Conservation (phyloP, 2,888 invertebrate genomes). For the Epirrhoe alternata region DNA sequence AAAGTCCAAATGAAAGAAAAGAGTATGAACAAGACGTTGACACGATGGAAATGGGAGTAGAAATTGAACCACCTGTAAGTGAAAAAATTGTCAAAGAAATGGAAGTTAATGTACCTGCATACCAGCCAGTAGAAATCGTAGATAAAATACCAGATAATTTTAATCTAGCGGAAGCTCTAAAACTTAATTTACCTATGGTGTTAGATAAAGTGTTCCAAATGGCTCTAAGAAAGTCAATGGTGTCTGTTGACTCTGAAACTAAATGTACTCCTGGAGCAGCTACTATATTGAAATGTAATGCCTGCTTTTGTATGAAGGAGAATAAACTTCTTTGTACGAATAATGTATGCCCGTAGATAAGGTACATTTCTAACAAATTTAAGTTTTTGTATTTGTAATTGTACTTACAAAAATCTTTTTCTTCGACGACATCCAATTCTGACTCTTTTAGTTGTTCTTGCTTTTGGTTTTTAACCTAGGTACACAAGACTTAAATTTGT, state of each 20-base stretch:
- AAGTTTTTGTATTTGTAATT: too few relatives aligned
- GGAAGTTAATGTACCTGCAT: neutral
- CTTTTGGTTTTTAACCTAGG: too few relatives aligned
- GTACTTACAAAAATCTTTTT: too few relatives aligned
- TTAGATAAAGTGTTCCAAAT: constrained; percentile 55
- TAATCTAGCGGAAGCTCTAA: constrained; percentile 39
- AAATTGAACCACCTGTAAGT: constrained; percentile 24
- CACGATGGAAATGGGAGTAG: constrained; percentile 32
- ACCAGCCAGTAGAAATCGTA: neutral
- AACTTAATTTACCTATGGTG: constrained; percentile 51
- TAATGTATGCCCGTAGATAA: constrained; percentile 51
- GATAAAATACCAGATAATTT: neutral
- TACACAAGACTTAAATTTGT: too few relatives aligned
- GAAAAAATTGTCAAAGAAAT: constrained; percentile 4
- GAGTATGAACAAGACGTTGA: constrained; percentile 22
- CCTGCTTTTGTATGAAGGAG: constrained; percentile 67
- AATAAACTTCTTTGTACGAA: constrained; percentile 65
- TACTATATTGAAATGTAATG: constrained; percentile 55
- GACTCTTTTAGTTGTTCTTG: too few relatives aligned
- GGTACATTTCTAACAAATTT: too few relatives aligned
- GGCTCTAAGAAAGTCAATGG: constrained; percentile 60
- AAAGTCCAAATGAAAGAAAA: constrained; percentile 33
- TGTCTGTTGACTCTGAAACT: constrained; percentile 48
- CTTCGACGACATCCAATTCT: too few relatives aligned
- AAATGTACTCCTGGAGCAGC: constrained; percentile 58